A percentile compares a stretch with the other conserved stretches of the same genome.
Evolutionary conservation across 2,888 invertebrate genomes (phyloP).

Genomic region (Spialia ferax): DNA sequence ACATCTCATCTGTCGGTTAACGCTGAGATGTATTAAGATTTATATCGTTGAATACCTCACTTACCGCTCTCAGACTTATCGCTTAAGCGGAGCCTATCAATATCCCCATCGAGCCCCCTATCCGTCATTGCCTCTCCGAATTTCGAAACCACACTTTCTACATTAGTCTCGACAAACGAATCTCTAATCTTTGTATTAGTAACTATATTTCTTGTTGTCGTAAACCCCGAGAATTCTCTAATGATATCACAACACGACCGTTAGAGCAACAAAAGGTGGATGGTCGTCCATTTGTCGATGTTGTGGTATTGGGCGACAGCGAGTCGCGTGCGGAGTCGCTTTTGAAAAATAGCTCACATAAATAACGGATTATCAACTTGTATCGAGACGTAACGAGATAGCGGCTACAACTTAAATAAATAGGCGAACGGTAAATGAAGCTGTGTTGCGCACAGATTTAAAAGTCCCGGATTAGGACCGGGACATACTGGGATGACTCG

Average conservation of each 20-base stretch:
- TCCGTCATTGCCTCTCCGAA: slow-evolving; percentile 62
- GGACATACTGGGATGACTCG: slow-evolving; percentile 19
- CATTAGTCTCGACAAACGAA: slow-evolving; percentile 62
- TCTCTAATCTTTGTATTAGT: slow-evolving; percentile 73
- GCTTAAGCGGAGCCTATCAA: slow-evolving; percentile 53
- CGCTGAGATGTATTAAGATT: slow-evolving; percentile 28
- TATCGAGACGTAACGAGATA: slow-evolving; percentile 79
- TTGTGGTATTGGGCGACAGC: slow-evolving; percentile 62
- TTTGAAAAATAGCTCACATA: slow-evolving; percentile 79
- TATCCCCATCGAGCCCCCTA: slow-evolving; percentile 59
- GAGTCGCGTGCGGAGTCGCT: slow-evolving; percentile 71
- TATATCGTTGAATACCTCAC: slow-evolving; percentile 32
- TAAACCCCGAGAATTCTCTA: slow-evolving; percentile 72
- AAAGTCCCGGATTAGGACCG: slow-evolving; percentile 31
- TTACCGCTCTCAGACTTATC: slow-evolving; percentile 42
- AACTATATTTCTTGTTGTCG: slow-evolving; percentile 77
- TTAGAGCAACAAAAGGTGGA: slow-evolving; percentile 79
- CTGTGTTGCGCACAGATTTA: slow-evolving; percentile 51
- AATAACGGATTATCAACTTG: slow-evolving; percentile 83
- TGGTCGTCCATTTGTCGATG: slow-evolving; percentile 69
- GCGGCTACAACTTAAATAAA: slow-evolving; percentile 75
- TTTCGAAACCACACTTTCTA: slow-evolving; percentile 68
- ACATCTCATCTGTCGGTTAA: slow-evolving; percentile 31
- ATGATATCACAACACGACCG: slow-evolving; percentile 82
- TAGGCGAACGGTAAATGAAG: slow-evolving; percentile 79